phyloP scores from a whole-genome alignment of 2,113 vertebrate species.

The Carassius carassius region DNA sequence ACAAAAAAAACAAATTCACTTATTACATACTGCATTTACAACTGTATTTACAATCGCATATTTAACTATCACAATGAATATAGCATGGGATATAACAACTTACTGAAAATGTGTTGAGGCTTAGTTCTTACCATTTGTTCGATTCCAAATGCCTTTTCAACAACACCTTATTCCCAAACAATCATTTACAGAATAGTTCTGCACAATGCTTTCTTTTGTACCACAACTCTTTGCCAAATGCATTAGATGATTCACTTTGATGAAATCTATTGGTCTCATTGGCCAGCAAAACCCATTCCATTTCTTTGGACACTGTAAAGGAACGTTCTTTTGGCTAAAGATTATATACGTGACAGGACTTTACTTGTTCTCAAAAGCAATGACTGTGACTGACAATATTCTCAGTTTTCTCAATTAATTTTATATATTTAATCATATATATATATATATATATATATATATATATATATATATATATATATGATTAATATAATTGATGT shows the following conservation, averaged over 20 bases:
- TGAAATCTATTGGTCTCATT: slow-evolving; percentile 11
- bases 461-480: no score
- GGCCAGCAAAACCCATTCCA: not conserved
- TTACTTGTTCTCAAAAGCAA: slow-evolving; percentile 4
- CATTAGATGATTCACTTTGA: not conserved
- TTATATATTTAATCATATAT: no score
- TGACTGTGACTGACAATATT: not conserved
- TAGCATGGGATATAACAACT: slow-evolving; percentile 65
- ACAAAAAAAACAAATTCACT: slow-evolving; percentile 72
- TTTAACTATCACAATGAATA: slow-evolving; percentile 75
- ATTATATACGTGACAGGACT: slow-evolving; percentile 3
- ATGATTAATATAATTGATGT: not conserved
- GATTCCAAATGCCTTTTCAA: not conserved
- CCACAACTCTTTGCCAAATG: not conserved
- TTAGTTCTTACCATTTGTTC: slow-evolving; percentile 65
- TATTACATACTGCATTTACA: slow-evolving; percentile 75
- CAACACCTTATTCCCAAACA: slow-evolving; percentile 1
- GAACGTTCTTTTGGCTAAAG: not conserved
- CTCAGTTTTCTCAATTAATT: not conserved
- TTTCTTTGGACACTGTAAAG: slow-evolving; percentile 13
- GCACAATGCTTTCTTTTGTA: slow-evolving; percentile 8
- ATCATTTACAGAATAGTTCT: slow-evolving; percentile 22
- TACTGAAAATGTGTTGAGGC: slow-evolving; percentile 62
- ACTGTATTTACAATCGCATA: slow-evolving; percentile 77
- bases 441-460: no score